Conservation (phyloP, 2,888 invertebrate species). For the Drosophila diplacantha region DNA sequence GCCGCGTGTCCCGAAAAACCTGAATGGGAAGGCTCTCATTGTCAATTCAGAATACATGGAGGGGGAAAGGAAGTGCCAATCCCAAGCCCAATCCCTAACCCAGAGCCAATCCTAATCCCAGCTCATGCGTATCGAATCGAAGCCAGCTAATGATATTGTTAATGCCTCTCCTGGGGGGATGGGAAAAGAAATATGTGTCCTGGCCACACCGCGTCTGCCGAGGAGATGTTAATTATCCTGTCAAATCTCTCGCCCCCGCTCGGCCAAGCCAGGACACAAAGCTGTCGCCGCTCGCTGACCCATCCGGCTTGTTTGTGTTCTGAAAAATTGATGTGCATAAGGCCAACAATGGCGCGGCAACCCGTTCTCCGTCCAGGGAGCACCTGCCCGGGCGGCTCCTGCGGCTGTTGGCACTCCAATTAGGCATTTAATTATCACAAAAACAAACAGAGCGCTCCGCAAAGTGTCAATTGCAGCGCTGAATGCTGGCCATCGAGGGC, state of each 20-base stretch:
- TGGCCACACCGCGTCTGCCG: background rate
- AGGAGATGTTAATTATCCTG: constrained; percentile 43
- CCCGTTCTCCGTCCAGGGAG: constrained; percentile 6
- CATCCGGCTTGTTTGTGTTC: constrained; percentile 4
- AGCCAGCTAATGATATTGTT: constrained; percentile 36
- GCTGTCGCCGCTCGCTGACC: constrained; percentile 1
- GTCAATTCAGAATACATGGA: constrained; percentile 26
- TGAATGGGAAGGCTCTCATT: constrained; percentile 11
- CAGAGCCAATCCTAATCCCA: background rate
- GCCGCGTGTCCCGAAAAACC: constrained; percentile 8
- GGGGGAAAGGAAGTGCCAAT: background rate
- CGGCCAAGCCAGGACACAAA: constrained; percentile 10
- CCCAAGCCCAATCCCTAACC: background rate
- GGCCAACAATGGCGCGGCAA: constrained; percentile 35
- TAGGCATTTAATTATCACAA: constrained; percentile 32
- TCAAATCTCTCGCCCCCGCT: constrained; percentile 9
- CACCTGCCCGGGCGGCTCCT: background rate
- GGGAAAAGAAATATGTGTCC: constrained; percentile 7
- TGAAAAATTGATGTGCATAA: constrained; percentile 38
- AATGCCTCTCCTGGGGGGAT: constrained; percentile 7
- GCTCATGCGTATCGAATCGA: background rate
- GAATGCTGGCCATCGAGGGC: background rate
- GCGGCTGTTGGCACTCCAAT: constrained; percentile 15
- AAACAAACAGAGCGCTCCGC: constrained; percentile 11
- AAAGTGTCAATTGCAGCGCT: constrained; percentile 35